Base-by-base conservation (phyloP, 2,888 invertebrate genomes). In the Neelides folsomi region DNA sequence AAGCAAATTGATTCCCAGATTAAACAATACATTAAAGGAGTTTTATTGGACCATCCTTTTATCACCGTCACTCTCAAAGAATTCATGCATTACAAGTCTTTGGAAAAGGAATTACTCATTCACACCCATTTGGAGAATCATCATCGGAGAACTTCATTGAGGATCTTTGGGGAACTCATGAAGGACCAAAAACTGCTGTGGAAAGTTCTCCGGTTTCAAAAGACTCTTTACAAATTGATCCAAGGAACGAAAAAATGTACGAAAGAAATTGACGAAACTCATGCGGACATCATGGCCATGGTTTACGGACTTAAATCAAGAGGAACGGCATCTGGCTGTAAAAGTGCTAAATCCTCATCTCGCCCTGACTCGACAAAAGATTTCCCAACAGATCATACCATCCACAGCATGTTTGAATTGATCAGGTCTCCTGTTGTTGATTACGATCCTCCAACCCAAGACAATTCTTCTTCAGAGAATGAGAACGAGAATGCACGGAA, bases 31-130 rank as follows among this genome's bases (percentile, higher is more conserved):
- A 8, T 49, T 9, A 41, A 43, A 19, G 42, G 27, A 27, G 34
- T 54, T 2, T 39, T 36, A 9, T 45, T 48, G 45, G 54, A 54
- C 12, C 51, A 54, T n/a, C 54, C 54, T 1, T 51, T 54, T 36
- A 12, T 54, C 8, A 54, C 54, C 1, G 48, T 54, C 15, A 54
- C 54, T 1, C 41, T 54, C 12, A 42, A 48, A 39, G 54, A 54
- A 35, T 54, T 54, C 16, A 49, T 54, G 3, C 49, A 51, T 18
- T 54, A 51, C 46, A 54, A 51, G 45, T 48, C 49, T 9, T 16
- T 54, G 35, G 54, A 54, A 15, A 43, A 51, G 12, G 51, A 54
- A 54, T 49, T 54, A 3, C 38, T 39, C 9, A 42, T 40, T 16
- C 54, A 51, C 12, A 47, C 48, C 18, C 20, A 13, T 19, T 15